These are phyloP conservation scores for Lysiphlebus fabarum DNA, from an alignment of 1,140 invertebrate genomes.

Conservation along the genomic window DNA sequence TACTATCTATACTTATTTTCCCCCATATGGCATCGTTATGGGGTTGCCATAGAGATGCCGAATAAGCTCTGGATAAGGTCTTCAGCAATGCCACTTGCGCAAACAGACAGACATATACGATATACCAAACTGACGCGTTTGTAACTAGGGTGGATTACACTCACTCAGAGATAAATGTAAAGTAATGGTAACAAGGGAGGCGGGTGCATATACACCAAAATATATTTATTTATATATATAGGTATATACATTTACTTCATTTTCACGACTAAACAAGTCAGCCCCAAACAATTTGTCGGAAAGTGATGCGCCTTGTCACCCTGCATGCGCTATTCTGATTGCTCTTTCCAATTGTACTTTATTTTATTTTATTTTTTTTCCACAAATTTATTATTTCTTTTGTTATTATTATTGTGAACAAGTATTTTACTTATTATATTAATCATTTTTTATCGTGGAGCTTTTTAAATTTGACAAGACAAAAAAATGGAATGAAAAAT, in stretches of 20 bases:
- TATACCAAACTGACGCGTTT: neutral
- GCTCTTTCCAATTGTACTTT: too few species aligned
- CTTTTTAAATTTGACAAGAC: too few species aligned
- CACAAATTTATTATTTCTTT: too few species aligned
- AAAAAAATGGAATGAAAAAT: too few species aligned
- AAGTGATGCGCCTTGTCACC: slow-evolving; percentile 32
- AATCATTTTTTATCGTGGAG: too few species aligned
- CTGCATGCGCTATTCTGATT: neutral
- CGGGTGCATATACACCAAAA: slow-evolving; percentile 15
- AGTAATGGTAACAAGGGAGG: slow-evolving; percentile 32
- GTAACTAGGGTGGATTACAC: slow-evolving; percentile 6
- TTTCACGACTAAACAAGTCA: slow-evolving; percentile 26
- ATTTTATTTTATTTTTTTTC: too few species aligned
- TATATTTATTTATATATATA: neutral
- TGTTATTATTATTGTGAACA: too few species aligned
- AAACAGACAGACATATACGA: neutral
- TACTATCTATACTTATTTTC: neutral
- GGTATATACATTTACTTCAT: slow-evolving; percentile 11
- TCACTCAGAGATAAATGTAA: slow-evolving; percentile 31
- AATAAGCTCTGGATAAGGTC: neutral
- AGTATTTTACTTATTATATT: too few species aligned
- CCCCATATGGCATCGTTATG: slow-evolving; percentile 1
- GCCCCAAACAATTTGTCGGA: slow-evolving; percentile 33
- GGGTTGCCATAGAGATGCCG: slow-evolving; percentile 31
- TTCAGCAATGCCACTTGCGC: slow-evolving; percentile 3